These are phyloP conservation scores for Porites evermanni DNA, from an alignment of 92 coral and sea anemone genomes.

Conservation along the genomic window DNA sequence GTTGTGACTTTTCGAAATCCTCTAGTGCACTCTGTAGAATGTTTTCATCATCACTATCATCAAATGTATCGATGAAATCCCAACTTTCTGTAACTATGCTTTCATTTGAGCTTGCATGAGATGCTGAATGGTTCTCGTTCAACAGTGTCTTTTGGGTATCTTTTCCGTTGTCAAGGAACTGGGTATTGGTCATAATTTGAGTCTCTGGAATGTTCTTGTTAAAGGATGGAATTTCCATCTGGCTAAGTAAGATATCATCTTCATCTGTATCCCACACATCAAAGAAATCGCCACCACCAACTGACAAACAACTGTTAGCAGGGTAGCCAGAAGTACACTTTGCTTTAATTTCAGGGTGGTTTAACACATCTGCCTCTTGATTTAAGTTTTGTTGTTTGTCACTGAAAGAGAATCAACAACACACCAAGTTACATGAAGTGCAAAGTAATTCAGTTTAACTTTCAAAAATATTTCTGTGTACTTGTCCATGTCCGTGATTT, in stretches of 20 bases:
- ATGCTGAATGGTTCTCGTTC: neutral
- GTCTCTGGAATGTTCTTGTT: constrained; percentile 49
- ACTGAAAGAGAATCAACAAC: neutral
- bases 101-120: constrained; percentile 13
- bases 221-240: constrained; percentile 67
- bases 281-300: constrained; percentile 7
- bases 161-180: constrained; percentile 41
- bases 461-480: too few species aligned
- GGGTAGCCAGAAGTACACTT: neutral
- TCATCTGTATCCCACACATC: constrained; percentile 70
- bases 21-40: constrained; percentile 75
- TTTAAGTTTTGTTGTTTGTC: neutral
- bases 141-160: neutral
- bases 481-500: too few species aligned
- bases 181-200: constrained; percentile 64
- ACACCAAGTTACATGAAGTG: too few species aligned
- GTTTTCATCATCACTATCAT: constrained; percentile 61
- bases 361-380: neutral
- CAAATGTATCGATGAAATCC: constrained; percentile 73
- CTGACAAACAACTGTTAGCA: neutral
- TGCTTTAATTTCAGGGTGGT: neutral
- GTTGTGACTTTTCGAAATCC: constrained; percentile 57
- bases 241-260: constrained; percentile 65
- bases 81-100: constrained; percentile 73
- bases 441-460: too few species aligned